Evolutionary conservation across 2,888 invertebrate genomes (phyloP), one percentile per base, ranked within the genome.

Genomic region (Pollenia angustigena): DNA sequence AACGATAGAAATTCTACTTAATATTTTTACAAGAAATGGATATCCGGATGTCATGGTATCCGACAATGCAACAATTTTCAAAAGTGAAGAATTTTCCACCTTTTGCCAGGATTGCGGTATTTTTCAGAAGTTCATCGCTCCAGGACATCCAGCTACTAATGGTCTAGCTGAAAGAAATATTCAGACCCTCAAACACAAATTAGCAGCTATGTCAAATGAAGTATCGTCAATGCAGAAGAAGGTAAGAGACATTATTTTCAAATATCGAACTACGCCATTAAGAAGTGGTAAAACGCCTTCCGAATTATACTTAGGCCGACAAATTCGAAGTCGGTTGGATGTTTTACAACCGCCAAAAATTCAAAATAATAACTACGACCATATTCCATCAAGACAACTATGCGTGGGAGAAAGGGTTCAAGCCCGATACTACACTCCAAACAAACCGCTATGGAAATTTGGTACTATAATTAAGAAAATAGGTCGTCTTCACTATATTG

Each of bases 121-220:
- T 54, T 58, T 78, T n/a, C 87, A 87, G 64, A 84, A 87, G 50
- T 87, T 84, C n/a, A 87, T 85, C 48, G 62, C 62, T 14, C 60
- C 42, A 9, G 60, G 40, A 42, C 58, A 58, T n/a, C 71, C 71
- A 18, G 72, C 72, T 18, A 44, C 58, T 11, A 72, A 72, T 44
- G 72, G 72, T 4, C 14, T 72, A 58, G 56, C 56, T 1, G 72
- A 72, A 56, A 72, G 58, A 44, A 56, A 60, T 18, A 62, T 75
- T 12, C 74, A 75, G 50, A 75, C 50, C 2, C 74, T 75, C 32
- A 75, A 62, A 14, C 56, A 44, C 6, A 72, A 56, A 32, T 56
- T 72, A 46, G 23, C 44, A 16, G 56, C 72, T 10, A 69, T 54
- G 69, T n/a, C 16, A 4, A 18, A 69, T 14, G 69, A 69, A 7